Base-by-base conservation (phyloP, 1,140 invertebrate species). In the Eubasilissa regina region DNA sequence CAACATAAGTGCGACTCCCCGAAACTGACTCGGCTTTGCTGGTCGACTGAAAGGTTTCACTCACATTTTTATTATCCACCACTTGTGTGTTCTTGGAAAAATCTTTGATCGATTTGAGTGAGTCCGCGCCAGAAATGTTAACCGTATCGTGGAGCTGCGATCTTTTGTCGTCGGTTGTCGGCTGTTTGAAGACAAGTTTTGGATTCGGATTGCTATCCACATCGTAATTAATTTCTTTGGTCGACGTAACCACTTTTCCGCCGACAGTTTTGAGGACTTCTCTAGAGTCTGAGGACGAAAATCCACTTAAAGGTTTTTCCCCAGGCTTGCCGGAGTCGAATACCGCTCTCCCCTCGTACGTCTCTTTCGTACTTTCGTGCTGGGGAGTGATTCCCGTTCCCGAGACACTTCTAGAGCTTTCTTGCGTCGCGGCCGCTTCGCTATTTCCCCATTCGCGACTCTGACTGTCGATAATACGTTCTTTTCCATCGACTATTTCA, bases 401-500 rank as follows among this genome's bases (percentile, higher is more conserved):
- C 80, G 85, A 88, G 6, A 87, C 81, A 79, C 86, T 89, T 4
- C 87, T 87, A 84, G 89, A 87, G 45, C 87, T 86, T 85, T 91
- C 90, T 74, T 88, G 88, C 58, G 88, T 86, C 68, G 86, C 86
- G 19, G 89, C 84, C 70, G 89, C 86, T 80, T 90, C 83, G 6
- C 87, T 85, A 83, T 89, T 86, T 25, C 88, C 90, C 84, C 89
- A 89, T 84, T 92, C 90, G 76, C 90, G 87, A 43, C 88, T 88
- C 58, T 89, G 88, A 78, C 87, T 87, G 62, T 91, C 91, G 45
- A 92, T 85, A 47, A 91, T 88, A n/a, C 89, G 84, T 85, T 91
- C 90, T 85, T 91, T 91, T n/a, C 91, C 91, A 82, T 92, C 90
- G 35, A 92, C 89, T 74, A 91, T 90, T 86, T 91, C 90, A 60